Percentiles rank a stretch among this genome's conserved stretches.
phyloP scores from a whole-genome alignment of 2,797 vertebrate species.

The Pangasius macronema region DNA sequence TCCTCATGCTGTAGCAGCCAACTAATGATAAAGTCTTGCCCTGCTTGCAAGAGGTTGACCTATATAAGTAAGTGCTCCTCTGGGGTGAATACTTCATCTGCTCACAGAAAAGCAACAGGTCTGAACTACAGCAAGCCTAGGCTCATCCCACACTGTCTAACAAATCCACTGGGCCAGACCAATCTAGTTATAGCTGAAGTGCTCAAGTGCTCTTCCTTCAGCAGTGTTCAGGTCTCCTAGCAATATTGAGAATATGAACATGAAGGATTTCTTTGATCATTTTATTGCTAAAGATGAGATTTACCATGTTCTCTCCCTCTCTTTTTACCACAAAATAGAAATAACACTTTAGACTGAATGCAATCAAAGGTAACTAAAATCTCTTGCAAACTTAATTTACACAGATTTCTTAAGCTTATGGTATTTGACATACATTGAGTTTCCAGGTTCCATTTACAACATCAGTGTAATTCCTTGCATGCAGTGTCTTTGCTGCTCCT shows the following conservation, averaged over 20 bases:
- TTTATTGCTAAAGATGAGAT: neutral
- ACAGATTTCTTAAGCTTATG: neutral
- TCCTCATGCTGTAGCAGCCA: conserved; percentile 18
- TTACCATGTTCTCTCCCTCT: neutral
- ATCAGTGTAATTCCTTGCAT: neutral
- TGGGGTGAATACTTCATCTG: conserved; percentile 44
- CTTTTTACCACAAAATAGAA: neutral
- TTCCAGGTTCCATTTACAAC: neutral
- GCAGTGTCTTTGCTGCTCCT: neutral
- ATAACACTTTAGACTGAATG: neutral
- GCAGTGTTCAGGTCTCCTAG: neutral
- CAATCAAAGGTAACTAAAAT: neutral
- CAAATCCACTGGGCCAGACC: conserved; percentile 37
- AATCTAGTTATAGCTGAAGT: neutral
- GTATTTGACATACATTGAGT: neutral
- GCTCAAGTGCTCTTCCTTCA: conserved; percentile 2
- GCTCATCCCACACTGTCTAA: conserved; percentile 22
- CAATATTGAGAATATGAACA: neutral
- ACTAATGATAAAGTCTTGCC: conserved; percentile 42
- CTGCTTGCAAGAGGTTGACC: conserved; percentile 43
- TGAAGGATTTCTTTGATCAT: neutral
- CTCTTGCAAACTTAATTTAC: neutral
- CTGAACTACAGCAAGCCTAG: conserved; percentile 22
- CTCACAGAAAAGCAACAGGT: conserved; percentile 31
- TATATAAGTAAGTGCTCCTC: conserved; percentile 44